Percentiles rank a stretch among this genome's conserved stretches.
Evolutionary conservation across 2,113 vertebrate genomes (phyloP).

Genomic region (Xiphophorus maculatus): DNA sequence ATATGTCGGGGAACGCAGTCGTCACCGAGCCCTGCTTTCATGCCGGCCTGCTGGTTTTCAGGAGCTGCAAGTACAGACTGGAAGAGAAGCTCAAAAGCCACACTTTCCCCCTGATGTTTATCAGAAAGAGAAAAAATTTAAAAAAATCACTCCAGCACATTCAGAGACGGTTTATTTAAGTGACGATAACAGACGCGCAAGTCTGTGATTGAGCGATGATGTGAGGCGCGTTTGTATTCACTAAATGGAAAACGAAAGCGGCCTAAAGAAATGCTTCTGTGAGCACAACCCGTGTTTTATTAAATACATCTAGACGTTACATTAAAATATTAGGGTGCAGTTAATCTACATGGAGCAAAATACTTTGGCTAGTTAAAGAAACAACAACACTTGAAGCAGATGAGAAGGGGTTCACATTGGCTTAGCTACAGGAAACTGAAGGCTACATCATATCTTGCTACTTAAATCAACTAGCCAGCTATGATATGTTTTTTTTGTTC

Average conservation of each 20-base stretch:
- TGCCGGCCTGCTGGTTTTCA: conserved; percentile 44
- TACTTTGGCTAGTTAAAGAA: neutral
- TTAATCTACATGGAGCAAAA: neutral
- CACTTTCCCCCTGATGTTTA: conserved; percentile 12
- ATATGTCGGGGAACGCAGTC: conserved; percentile 34
- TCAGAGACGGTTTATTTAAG: conserved; percentile 6
- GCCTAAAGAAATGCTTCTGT: no score
- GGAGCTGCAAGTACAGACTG: conserved; percentile 51
- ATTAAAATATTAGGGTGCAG: no score
- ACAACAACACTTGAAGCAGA: neutral
- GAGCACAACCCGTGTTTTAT: no score
- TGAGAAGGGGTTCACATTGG: no score
- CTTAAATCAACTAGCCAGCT: neutral
- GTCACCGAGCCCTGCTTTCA: neutral
- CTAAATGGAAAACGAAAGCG: neutral
- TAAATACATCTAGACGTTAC: no score
- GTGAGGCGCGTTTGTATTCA: neutral
- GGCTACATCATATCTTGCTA: neutral
- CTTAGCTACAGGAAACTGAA: neutral
- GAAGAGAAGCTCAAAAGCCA: conserved; percentile 38
- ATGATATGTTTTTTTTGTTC: no score
- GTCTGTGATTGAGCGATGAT: neutral
- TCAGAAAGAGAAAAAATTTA: neutral
- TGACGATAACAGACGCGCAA: neutral
- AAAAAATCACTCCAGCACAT: conserved; percentile 6